Evolutionary conservation across 2,888 invertebrate genomes (phyloP).

Genomic region (Napeogenes sylphis): DNA sequence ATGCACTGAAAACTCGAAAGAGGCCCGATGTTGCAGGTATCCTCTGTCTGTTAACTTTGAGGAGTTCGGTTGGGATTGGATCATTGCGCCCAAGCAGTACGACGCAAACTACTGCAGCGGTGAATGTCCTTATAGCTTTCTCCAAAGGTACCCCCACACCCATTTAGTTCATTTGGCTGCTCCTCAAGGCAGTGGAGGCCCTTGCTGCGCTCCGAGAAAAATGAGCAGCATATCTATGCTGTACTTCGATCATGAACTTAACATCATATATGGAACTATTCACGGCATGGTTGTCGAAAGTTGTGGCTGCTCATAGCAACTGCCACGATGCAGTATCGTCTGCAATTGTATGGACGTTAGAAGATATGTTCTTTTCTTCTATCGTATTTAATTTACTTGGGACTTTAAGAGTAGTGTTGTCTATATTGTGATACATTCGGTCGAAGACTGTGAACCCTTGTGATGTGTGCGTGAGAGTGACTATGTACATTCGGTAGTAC

Average conservation of each 20-base stretch:
- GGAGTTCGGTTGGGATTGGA: constrained; percentile 98
- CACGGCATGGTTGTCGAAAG: constrained; percentile 96
- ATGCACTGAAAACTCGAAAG: constrained; percentile 88
- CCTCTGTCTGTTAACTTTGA: constrained; percentile 96
- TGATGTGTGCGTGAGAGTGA: constrained; percentile 66
- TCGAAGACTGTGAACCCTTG: constrained; percentile 68
- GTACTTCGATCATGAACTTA: constrained; percentile 92
- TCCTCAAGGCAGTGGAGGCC: constrained; percentile 86
- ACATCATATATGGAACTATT: constrained; percentile 90
- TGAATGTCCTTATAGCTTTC: constrained; percentile 92
- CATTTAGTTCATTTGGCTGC: constrained; percentile 90
- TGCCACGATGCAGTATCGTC: constrained; percentile 21
- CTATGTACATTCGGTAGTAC: constrained; percentile 45
- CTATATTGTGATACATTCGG: constrained; percentile 68
- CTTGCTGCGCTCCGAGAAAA: constrained; percentile 94
- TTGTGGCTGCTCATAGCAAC: constrained; percentile 90
- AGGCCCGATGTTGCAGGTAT: constrained; percentile 94
- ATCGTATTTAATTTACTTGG: constrained; percentile 35
- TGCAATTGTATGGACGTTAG: constrained; percentile 11
- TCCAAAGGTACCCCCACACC: constrained; percentile 92
- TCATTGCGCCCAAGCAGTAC: constrained; percentile 96
- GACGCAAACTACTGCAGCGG: constrained; percentile 98
- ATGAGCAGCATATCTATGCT: constrained; percentile 93
- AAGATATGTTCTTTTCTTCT: constrained; percentile 18
- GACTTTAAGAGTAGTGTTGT: constrained; percentile 54